Percentiles rank a stretch among this genome's conserved stretches.
Evolutionary conservation across 2,888 invertebrate genomes (phyloP).

Genomic region (Deroplatys truncata): DNA sequence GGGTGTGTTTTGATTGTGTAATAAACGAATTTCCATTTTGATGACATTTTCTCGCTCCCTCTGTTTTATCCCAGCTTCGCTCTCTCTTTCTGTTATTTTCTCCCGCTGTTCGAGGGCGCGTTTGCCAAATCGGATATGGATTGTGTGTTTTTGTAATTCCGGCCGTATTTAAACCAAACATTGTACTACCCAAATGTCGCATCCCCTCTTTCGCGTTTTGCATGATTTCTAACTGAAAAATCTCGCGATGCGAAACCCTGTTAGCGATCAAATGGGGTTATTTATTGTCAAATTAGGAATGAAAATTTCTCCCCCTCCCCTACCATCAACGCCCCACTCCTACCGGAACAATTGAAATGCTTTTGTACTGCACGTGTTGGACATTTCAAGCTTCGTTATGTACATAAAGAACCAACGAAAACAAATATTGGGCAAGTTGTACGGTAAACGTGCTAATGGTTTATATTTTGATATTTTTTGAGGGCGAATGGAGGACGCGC

Average conservation of each 20-base stretch:
- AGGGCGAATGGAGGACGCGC: too few relatives aligned
- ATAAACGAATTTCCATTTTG: conserved; percentile 30
- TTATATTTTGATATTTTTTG: not conserved
- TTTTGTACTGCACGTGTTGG: not conserved
- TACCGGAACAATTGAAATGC: not conserved
- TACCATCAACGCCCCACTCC: not conserved
- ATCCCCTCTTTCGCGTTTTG: conserved; percentile 1
- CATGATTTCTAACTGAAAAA: conserved; percentile 18
- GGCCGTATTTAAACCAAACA: conserved; percentile 17
- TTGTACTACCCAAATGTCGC: not conserved
- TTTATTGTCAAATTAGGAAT: conserved; percentile 23
- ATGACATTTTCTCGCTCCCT: conserved; percentile 22
- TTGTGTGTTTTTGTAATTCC: conserved; percentile 24
- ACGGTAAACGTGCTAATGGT: not conserved
- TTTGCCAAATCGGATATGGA: conserved; percentile 23
- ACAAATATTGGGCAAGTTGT: not conserved
- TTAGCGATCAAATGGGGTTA: conserved; percentile 18
- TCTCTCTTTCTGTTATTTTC: not conserved
- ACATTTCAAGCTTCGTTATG: not conserved
- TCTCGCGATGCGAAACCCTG: conserved; percentile 20
- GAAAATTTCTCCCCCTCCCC: conserved; percentile 6
- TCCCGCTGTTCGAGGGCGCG: not conserved
- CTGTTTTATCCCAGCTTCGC: not conserved
- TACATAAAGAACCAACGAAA: not conserved
- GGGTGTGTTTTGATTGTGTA: conserved; percentile 28